A percentile compares a stretch with the other conserved stretches of the same genome.
phyloP scores from a whole-genome alignment of 2,113 vertebrate species.

The Sorex araneus region DNA sequence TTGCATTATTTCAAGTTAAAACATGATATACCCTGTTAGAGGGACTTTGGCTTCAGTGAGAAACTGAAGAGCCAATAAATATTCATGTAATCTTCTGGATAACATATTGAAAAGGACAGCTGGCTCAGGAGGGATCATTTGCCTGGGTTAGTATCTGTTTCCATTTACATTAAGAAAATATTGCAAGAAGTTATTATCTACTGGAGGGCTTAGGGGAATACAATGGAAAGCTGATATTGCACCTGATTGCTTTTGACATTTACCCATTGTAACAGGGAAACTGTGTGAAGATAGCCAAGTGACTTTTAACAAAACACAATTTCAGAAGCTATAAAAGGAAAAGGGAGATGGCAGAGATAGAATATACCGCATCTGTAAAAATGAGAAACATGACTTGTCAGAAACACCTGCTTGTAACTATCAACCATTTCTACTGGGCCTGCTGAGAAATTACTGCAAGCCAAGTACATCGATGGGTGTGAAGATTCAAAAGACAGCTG shows the following conservation, averaged over 20 bases:
- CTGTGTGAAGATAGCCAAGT: constrained; percentile 75
- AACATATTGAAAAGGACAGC: constrained; percentile 87
- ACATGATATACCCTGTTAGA: constrained; percentile 53
- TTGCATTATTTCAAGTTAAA: constrained; percentile 83
- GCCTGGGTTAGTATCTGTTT: constrained; percentile 83
- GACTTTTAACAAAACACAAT: constrained; percentile 78
- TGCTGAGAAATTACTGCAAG: constrained; percentile 77
- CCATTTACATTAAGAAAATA: constrained; percentile 86
- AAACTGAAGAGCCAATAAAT: constrained; percentile 85
- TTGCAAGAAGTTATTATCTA: constrained; percentile 86
- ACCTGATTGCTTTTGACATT: constrained; percentile 85
- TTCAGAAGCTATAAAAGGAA: constrained; percentile 69
- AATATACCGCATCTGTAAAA: constrained; percentile 70
- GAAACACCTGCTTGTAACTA: constrained; percentile 79
- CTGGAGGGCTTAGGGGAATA: constrained; percentile 77
- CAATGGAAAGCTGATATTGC: constrained; percentile 73
- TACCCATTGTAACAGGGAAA: constrained; percentile 78
- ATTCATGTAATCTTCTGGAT: constrained; percentile 85
- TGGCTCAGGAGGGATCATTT: constrained; percentile 86
- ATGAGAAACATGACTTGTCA: constrained; percentile 77
- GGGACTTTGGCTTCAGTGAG: constrained; percentile 78
- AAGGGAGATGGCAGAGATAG: constrained; percentile 70
- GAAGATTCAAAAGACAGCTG: constrained; percentile 62
- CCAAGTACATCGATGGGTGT: constrained; percentile 58
- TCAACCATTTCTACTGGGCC: constrained; percentile 63